Base-by-base conservation (phyloP, 2,797 vertebrate genomes). In the Chanos chanos region DNA sequence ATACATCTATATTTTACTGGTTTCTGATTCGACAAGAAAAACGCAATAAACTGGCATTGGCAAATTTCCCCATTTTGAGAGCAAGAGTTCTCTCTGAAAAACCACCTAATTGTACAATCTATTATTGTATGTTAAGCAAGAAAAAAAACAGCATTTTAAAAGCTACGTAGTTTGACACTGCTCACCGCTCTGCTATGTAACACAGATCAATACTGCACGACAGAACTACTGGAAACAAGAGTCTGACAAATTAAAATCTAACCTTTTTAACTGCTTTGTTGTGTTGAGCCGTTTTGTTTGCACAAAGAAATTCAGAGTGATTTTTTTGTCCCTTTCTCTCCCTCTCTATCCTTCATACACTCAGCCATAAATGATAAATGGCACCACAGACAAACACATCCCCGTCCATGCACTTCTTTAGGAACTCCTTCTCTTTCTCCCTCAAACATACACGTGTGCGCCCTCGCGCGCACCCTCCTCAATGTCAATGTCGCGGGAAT, bases 241-340 rank as follows among this genome's bases (percentile, higher is more conserved):
- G 31, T 73, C 51, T 36, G 71, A 64, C 1, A 37, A 71, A 79
- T 82, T 83, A 81, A 87, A 83, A 67, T 74, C 72, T 58, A 27
- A 70, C 40, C 43, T 77, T 76, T 79, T 56, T 60, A 67, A 80
- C 72, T 70, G 70, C 54, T 68, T 81, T 66, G 50, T 74, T 50
- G 61, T 71, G 59, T 79, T 50, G 8, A 56, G 37, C 13, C 48
- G 27, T 53, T 64, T 71, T 67, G 21, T 62, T 15, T 44, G 21
- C 44, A 63, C 54, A 51, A 40, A 75, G 54, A 2, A 19, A 3
- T 30, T 19, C 31, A 47, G n/a, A 58, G 36, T 45, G 47, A 55
- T 55, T 43, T 33, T 15, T n/a, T 37, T 50, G 21, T 22, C 41
- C 52, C 16, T 66, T 25, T 59, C 33, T 61, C 13, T 51, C 58